phyloP scores from a whole-genome alignment of 2,113 vertebrate genomes.

The Vidua chalybeata region DNA sequence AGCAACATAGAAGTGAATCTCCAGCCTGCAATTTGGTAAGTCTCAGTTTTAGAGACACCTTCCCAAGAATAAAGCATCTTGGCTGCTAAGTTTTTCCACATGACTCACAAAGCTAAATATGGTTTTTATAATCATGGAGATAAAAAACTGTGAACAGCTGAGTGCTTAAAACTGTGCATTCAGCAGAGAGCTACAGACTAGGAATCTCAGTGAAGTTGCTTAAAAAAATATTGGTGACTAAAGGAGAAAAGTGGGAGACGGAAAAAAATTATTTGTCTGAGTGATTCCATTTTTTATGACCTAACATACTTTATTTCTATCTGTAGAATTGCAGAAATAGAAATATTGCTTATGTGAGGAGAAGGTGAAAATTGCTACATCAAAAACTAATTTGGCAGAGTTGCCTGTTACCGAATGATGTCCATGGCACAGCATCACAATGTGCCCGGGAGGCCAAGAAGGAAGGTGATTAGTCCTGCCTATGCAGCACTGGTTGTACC shows the following conservation, averaged over 20 bases:
- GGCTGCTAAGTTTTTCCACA: neutral
- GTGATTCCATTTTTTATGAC: neutral
- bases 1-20: neutral
- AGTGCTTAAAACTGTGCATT: neutral
- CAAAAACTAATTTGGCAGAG: neutral
- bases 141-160: constrained; percentile 11
- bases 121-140: neutral
- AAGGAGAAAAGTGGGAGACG: neutral
- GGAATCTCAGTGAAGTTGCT: neutral
- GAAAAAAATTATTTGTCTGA: neutral
- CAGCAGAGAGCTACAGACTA: neutral
- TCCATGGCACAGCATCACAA: neutral
- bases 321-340: neutral
- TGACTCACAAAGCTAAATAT: constrained; percentile 29
- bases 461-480: neutral
- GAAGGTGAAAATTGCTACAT: neutral
- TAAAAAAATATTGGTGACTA: neutral
- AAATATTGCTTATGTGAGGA: neutral
- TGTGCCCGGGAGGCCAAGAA: neutral
- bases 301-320: neutral
- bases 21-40: neutral
- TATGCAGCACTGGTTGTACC: neutral
- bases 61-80: constrained; percentile 26
- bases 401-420: neutral
- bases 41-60: neutral